Percentiles rank a stretch among this genome's conserved stretches.
These are phyloP conservation scores for Latheticus oryzae DNA, from an alignment of 2,888 invertebrate genomes.

Conservation along the genomic window DNA sequence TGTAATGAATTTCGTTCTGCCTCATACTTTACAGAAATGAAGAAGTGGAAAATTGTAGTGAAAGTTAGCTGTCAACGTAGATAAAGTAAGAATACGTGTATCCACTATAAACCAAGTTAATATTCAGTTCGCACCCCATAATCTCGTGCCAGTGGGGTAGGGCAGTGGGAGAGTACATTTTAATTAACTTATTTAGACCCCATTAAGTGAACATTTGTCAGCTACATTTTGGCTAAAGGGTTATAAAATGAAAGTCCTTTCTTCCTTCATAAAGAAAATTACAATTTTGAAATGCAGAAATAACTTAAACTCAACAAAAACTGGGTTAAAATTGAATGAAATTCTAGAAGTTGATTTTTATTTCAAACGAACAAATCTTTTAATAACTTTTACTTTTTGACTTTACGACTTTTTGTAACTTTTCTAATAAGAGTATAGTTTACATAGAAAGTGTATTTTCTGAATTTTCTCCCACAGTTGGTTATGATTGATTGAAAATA, in stretches of 20 bases:
- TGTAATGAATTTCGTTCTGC: no score
- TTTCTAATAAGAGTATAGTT: conserved; percentile 23
- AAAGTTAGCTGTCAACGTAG: conserved; percentile 23
- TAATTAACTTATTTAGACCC: conserved; percentile 50
- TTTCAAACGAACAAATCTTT: conserved; percentile 20
- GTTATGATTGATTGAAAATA: no score
- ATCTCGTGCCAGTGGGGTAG: conserved; percentile 29
- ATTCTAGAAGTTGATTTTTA: conserved; percentile 21
- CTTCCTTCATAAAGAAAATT: conserved; percentile 32
- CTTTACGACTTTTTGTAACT: conserved; percentile 5
- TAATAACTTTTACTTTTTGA: conserved; percentile 12
- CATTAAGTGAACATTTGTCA: conserved; percentile 49
- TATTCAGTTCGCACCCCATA: conserved; percentile 45
- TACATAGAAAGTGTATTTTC: no score
- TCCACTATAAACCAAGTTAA: conserved; percentile 42
- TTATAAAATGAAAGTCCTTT: conserved; percentile 25
- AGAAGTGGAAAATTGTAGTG: conserved; percentile 11
- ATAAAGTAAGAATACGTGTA: conserved; percentile 41
- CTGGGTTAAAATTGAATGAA: conserved; percentile 16
- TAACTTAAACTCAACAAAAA: conserved; percentile 15
- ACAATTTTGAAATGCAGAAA: conserved; percentile 31
- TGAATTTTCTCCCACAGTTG: no score
- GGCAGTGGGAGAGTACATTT: conserved; percentile 42
- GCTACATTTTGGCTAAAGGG: conserved; percentile 36
- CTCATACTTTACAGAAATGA: neutral